Evolutionary conservation across 1,140 invertebrate genomes (phyloP).

Genomic region (Macrosteles quadrilineatus): DNA sequence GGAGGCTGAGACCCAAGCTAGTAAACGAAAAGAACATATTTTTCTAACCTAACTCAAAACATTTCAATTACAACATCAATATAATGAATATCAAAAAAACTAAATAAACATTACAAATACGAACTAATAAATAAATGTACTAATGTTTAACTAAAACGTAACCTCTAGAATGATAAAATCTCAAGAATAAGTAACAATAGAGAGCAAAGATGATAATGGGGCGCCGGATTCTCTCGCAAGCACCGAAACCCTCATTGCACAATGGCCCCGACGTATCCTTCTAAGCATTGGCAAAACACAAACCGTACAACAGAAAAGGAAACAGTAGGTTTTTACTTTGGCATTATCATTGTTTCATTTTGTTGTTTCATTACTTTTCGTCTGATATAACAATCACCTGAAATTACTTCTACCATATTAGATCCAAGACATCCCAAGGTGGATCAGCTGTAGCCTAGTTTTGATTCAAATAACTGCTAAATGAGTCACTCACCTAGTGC

Average conservation of each 20-base stretch:
- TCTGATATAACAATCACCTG: no score
- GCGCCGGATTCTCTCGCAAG: background rate
- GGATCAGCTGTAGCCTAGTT: no score
- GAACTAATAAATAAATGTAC: slow-evolving; percentile 14
- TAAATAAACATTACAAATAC: slow-evolving; percentile 22
- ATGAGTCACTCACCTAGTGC: no score
- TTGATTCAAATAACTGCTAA: no score
- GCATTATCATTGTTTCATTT: no score
- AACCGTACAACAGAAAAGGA: no score
- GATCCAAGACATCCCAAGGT: no score
- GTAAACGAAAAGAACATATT: background rate
- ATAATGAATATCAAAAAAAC: slow-evolving; percentile 24
- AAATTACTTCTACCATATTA: no score
- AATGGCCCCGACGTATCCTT: background rate
- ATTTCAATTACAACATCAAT: background rate
- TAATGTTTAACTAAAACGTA: slow-evolving; percentile 16
- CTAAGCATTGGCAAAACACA: no score
- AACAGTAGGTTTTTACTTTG: no score
- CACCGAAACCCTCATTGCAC: background rate
- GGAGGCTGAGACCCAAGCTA: background rate
- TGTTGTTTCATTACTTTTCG: no score
- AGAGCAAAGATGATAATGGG: background rate
- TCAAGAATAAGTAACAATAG: slow-evolving; percentile 17
- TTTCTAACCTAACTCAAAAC: background rate
- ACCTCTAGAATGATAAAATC: slow-evolving; percentile 12